Evolutionary conservation across 2,113 vertebrate genomes (phyloP).

Genomic region (Notarius lentiginosus): DNA sequence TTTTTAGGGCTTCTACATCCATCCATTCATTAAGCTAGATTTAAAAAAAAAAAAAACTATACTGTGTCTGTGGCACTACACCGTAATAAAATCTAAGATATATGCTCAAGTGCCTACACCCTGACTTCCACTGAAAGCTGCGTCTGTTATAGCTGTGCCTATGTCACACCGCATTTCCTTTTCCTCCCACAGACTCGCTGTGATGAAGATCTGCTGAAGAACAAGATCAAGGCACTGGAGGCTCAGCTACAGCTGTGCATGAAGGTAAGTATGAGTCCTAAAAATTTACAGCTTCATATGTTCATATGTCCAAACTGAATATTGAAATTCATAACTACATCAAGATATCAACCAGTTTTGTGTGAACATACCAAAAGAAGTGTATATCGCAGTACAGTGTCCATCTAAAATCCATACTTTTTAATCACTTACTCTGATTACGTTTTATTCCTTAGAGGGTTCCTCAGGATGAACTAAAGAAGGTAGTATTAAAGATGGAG

Average conservation of each 20-base stretch:
- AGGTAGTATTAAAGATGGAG: slow-evolving; percentile 85
- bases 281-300: background rate
- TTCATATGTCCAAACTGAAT: background rate
- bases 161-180: slow-evolving; percentile 61
- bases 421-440: background rate
- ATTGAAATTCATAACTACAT: background rate
- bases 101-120: background rate
- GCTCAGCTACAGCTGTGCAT: slow-evolving; percentile 84
- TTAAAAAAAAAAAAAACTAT: background rate
- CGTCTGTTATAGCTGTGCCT: slow-evolving; percentile 31
- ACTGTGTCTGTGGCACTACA: background rate
- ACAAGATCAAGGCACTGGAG: slow-evolving; percentile 83
- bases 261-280: slow-evolving; percentile 76
- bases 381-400: background rate
- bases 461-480: slow-evolving; percentile 79
- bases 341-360: background rate
- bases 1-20: background rate
- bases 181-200: slow-evolving; percentile 81
- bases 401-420: background rate
- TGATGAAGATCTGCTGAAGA: slow-evolving; percentile 86
- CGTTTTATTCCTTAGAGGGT: slow-evolving; percentile 51
- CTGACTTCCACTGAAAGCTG: slow-evolving; percentile 29
- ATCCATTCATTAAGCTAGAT: background rate
- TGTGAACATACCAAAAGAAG: background rate
- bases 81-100: background rate